Base-by-base conservation (phyloP, 1,140 invertebrate species). In the Tigriopus japonicus region DNA sequence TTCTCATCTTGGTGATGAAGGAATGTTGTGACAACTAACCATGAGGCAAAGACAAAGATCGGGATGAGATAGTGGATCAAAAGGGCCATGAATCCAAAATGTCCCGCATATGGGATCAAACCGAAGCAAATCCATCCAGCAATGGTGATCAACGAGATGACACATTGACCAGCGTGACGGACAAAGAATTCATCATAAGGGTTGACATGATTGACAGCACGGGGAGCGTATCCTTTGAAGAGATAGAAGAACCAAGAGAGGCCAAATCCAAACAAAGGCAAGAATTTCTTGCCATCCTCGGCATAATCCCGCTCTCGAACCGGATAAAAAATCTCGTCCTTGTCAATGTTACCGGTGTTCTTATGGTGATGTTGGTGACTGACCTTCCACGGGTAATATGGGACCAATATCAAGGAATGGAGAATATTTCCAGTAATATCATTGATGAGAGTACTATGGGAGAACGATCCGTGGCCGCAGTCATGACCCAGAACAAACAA, bases 271-370 rank as follows among this genome's bases (percentile, higher is more conserved):
- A 19, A 54, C 17, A 21, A 54, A 24, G 52, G 52, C 24, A 54
- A 19, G n/a, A 54, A 19, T 6, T 19, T 54, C 24, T 54, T 54
- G 5, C 15, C 23, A 6, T 24, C 23, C 24, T 2, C 24, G 7
- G 52, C 17, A 21, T 17, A 21, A 24, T 54, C 52, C n/a, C 12
- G 3, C 23, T 21, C 52, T 14, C 24, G 15, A 6, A 21, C 17
- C n/a, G 52, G 52, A 24, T 54, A 54, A 21, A 54, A 54, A 7
- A 54, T 54, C 15, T 54, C 52, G 52, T 54, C 52, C 24, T 54
- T 54, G 24, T 54, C 52, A 21, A 54, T 54, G 24, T 54, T 54
- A 24, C 52, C 52, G 2, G 52, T 54, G 24, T 54, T 54, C 24
- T 54, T 54, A 14, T 54, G 52, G 24, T 54, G 52, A 54, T 54